Evolutionary conservation across 1,140 invertebrate genomes (phyloP), one percentile per base, ranked within the genome.

Genomic region (Nylanderia fulva): DNA sequence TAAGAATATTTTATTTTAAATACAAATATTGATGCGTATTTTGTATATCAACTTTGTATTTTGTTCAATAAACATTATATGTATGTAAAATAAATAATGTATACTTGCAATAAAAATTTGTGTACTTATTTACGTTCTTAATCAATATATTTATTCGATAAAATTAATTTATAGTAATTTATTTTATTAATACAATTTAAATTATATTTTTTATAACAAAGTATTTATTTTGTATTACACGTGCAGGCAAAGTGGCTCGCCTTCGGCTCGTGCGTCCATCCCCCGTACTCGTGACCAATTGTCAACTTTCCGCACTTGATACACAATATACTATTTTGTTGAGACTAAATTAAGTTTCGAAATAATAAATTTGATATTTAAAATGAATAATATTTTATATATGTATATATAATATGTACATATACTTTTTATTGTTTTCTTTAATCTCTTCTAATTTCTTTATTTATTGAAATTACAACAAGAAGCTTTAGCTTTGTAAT

Each of bases 41-140:
- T 63, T 76, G 36, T 42, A 54, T 36, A 74, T 18, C 13, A 13
- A 45, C 15, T 13, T 45, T 15, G 42, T 48, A 48, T 48, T 18
- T 48, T 48, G 45, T 48, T 3, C 0, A 63, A 42, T 29, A 74
- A 48, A 76, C 39, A 42, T 76, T 18, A 42, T 60, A 60, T 18
- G n/a, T 42, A 61, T 45, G 9, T 68, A 21, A 61, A 76, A 76
- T 45, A 63, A 76, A 76, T 45, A n/a, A n/a, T n/a, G n/a, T n/a
- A 9, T 3, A 21, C 33, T 9, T 76, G 24, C n/a, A 36, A 21
- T 54, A 8, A 56, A 71, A 42, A 39, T 52, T 56, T 80, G 6
- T 42, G 15, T 42, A 4, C 13, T 27, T 42, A 1, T 58, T 5
- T 29, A 56, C 3, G 27, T 82, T 48, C 15, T 39, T 71, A n/a